Percentiles rank a stretch among this genome's conserved stretches.
Evolutionary conservation across 1,140 invertebrate genomes (phyloP).

Genomic region (Scylla paramamosain): DNA sequence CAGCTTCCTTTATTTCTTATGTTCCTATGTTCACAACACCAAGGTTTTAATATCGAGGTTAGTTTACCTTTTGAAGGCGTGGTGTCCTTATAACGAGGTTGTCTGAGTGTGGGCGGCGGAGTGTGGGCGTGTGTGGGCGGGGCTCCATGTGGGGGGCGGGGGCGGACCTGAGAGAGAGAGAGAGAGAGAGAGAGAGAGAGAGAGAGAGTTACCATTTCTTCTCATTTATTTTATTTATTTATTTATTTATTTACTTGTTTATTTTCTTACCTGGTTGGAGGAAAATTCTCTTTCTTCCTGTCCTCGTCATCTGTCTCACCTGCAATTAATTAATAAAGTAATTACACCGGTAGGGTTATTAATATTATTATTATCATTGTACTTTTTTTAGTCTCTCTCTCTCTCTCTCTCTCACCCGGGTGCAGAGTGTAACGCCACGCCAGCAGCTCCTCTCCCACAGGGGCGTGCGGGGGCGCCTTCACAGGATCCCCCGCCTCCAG

Average conservation of each 20-base stretch:
- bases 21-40: background rate
- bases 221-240: too few relatives aligned
- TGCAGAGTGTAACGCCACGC: slow-evolving; percentile 79
- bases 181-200: background rate
- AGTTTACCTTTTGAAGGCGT: background rate
- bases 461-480: slow-evolving; percentile 79
- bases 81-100: background rate
- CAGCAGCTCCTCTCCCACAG: slow-evolving; percentile 81
- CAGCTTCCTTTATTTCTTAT: too few relatives aligned
- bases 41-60: too few relatives aligned
- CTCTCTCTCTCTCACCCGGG: slow-evolving; percentile 43
- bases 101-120: slow-evolving; percentile 37
- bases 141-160: slow-evolving; percentile 34
- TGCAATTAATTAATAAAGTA: background rate
- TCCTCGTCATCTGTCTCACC: background rate
- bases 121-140: background rate
- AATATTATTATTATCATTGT: too few relatives aligned
- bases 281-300: background rate
- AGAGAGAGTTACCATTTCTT: too few relatives aligned
- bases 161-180: slow-evolving; percentile 44
- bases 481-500: slow-evolving; percentile 82
- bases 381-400: background rate
- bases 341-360: background rate
- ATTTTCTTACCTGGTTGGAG: background rate
- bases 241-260: too few relatives aligned